These are phyloP conservation scores for Mus minutoides DNA, from an alignment of 2,797 vertebrate genomes.

Conservation along the genomic window DNA sequence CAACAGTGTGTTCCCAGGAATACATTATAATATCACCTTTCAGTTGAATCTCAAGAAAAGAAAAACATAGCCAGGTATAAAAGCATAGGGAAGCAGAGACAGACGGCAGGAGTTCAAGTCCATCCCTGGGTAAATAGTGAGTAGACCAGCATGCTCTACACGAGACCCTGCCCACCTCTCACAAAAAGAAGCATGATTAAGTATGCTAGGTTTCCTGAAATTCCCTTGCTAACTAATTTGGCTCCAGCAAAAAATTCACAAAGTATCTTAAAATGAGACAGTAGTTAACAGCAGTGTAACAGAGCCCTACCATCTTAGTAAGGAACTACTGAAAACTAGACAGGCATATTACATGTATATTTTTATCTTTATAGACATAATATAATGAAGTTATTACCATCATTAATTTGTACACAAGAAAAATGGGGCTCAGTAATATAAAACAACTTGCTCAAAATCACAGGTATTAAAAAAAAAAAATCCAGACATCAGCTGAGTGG, in stretches of 20 bases:
- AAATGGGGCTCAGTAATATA: constrained; percentile 6
- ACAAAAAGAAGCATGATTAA: not conserved
- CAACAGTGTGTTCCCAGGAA: not conserved
- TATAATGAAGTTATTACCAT: constrained; percentile 13
- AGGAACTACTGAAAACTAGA: constrained; percentile 19
- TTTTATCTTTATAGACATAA: constrained; percentile 14
- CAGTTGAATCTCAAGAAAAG: constrained; percentile 9
- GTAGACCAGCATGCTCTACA: not conserved
- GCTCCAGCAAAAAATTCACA: not conserved
- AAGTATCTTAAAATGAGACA: not conserved
- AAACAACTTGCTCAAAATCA: constrained; percentile 41
- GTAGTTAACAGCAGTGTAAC: not conserved
- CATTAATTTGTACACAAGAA: constrained; percentile 38
- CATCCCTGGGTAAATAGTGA: not conserved
- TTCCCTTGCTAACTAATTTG: constrained; percentile 45
- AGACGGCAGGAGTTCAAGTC: not conserved
- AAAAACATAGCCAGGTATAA: not conserved
- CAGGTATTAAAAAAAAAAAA: constrained; percentile 25
- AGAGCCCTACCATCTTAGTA: not conserved
- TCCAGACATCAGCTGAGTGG: not conserved
- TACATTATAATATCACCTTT: constrained; percentile 39
- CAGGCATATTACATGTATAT: constrained; percentile 6
- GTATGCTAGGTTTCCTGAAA: constrained; percentile 40
- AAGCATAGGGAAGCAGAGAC: not conserved
- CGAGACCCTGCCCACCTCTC: not conserved